Conservation (phyloP, 2,113 vertebrate species). For the Puma concolor region DNA sequence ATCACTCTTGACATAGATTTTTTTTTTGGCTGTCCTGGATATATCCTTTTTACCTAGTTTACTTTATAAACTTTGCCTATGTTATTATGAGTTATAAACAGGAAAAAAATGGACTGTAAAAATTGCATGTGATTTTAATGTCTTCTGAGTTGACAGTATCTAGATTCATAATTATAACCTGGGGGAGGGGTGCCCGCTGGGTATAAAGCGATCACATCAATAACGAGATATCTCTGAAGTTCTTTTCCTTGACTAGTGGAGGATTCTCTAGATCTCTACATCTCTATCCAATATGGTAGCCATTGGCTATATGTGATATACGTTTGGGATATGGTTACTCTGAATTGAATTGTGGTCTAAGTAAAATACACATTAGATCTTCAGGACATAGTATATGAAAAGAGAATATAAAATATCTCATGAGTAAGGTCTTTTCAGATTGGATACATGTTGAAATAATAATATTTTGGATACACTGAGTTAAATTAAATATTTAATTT, state of each 20-base stretch:
- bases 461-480: neutral
- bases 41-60: neutral
- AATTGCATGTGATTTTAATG: neutral
- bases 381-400: neutral
- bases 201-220: neutral
- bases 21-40: neutral
- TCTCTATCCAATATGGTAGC: neutral
- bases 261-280: neutral
- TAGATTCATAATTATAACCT: neutral
- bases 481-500: neutral
- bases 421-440: neutral
- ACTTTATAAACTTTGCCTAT: neutral
- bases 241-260: neutral
- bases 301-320: fast-evolving
- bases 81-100: neutral
- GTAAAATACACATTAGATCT: neutral
- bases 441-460: neutral
- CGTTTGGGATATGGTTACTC: neutral
- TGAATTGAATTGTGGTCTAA: neutral
- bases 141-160: neutral
- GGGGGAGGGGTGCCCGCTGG: neutral
- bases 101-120: neutral
- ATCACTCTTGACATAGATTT: neutral
- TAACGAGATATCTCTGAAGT: neutral
- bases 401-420: neutral